These are phyloP conservation scores for Pollimyrus isidori DNA, from an alignment of 2,113 vertebrate genomes.

Conservation along the genomic window DNA sequence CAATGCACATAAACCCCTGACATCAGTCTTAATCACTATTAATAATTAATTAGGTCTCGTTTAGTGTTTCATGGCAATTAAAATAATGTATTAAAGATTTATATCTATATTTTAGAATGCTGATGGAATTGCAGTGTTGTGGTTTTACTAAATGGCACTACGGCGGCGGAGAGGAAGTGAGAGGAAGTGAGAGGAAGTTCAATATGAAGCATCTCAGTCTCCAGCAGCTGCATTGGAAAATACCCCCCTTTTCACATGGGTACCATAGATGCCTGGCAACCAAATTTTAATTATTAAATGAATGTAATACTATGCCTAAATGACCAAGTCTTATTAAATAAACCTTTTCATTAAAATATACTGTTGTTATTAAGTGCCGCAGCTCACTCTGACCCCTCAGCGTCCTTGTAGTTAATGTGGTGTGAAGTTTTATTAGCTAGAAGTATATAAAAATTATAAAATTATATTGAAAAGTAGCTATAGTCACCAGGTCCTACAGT, in stretches of 20 bases:
- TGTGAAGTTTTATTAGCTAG: background rate
- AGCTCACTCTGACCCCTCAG: background rate
- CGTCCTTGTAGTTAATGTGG: slow-evolving; percentile 10
- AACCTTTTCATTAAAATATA: background rate
- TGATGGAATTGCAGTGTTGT: background rate
- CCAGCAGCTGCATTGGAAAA: background rate
- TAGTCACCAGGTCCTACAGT: background rate
- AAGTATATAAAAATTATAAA: background rate
- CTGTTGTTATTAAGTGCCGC: background rate
- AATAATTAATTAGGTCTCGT: background rate
- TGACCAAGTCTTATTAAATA: background rate
- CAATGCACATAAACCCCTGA: background rate
- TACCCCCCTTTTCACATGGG: background rate
- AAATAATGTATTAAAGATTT: background rate
- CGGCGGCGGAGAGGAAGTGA: background rate
- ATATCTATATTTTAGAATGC: background rate
- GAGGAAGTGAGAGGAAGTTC: too few relatives aligned
- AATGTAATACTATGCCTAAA: background rate
- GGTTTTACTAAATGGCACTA: background rate
- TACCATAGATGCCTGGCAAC: background rate
- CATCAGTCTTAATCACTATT: background rate
- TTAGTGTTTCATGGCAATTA: background rate
- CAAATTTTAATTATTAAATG: background rate
- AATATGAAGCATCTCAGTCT: background rate
- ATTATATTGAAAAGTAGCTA: background rate